A percentile compares a stretch with the other conserved stretches of the same genome.
Conservation (phyloP, 2,113 vertebrate genomes). For the Bettongia penicillata region DNA sequence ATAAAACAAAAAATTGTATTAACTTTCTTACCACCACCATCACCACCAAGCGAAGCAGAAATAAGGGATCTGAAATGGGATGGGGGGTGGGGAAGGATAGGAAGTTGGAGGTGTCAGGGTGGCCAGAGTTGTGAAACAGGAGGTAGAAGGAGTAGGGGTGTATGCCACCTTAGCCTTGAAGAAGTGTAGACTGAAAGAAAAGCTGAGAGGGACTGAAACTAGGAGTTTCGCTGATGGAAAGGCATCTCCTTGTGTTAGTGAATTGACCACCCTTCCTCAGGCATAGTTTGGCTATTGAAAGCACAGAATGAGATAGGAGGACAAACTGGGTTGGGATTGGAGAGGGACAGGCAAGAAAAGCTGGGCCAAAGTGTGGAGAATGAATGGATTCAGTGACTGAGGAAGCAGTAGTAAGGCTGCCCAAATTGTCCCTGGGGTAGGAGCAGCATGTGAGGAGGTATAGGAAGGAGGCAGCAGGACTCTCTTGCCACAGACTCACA, state of each 20-base stretch:
- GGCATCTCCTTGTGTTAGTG: constrained; percentile 25
- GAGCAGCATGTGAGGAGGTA: constrained; percentile 68
- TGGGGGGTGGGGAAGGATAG: constrained; percentile 32
- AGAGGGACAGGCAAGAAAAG: constrained; percentile 50
- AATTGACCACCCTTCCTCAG: not conserved
- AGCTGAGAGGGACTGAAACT: constrained; percentile 28
- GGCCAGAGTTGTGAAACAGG: constrained; percentile 60
- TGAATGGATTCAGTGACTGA: constrained; percentile 11
- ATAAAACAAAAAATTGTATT: constrained; percentile 24
- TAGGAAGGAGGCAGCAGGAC: constrained; percentile 66
- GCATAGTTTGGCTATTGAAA: constrained; percentile 41
- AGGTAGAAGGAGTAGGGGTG: constrained; percentile 39
- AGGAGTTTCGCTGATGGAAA: not conserved
- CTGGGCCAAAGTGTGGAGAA: constrained; percentile 30
- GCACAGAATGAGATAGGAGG: constrained; percentile 23
- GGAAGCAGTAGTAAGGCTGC: constrained; percentile 43
- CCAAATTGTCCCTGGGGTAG: constrained; percentile 53
- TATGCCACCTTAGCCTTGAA: constrained; percentile 71
- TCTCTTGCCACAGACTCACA: constrained; percentile 57
- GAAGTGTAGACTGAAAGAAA: constrained; percentile 57
- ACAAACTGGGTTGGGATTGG: not conserved
- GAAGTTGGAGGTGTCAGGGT: constrained; percentile 65
- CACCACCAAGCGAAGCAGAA: constrained; percentile 24
- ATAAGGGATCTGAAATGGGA: constrained; percentile 31
- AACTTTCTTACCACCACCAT: constrained; percentile 27